These are phyloP conservation scores for Sebastes cheni DNA, from an alignment of 2,797 vertebrate genomes.

Conservation along the genomic window DNA sequence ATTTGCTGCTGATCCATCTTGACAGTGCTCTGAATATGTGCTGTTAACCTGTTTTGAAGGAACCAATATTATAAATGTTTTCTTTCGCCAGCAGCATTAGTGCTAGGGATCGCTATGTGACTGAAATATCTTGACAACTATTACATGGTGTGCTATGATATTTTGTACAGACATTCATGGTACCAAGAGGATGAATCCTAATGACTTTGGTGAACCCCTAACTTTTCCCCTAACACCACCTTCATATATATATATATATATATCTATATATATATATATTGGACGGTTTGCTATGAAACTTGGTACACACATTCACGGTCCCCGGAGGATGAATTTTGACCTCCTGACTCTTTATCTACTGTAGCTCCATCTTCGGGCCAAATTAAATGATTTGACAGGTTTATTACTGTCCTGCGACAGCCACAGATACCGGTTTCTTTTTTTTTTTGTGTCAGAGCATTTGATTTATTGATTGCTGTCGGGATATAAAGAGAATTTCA, in stretches of 20 bases:
- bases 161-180: not conserved
- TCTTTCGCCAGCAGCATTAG: not conserved
- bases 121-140: not conserved
- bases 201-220: not conserved
- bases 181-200: not conserved
- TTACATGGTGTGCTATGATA: not conserved
- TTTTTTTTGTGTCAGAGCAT: not conserved
- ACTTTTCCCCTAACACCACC: not conserved
- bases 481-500: not conserved
- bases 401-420: not conserved
- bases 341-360: not conserved
- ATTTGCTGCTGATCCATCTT: not conserved
- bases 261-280: too few species aligned
- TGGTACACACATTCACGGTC: not conserved
- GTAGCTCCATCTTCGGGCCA: not conserved
- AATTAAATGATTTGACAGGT: not conserved
- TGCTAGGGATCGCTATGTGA: not conserved
- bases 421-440: not conserved
- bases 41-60: not conserved
- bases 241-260: too few species aligned
- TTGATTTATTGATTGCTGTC: not conserved
- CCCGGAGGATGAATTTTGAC: too few species aligned
- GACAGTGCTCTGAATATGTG: not conserved
- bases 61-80: not conserved
- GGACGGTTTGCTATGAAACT: too few species aligned